Conservation (phyloP, 2,113 vertebrate species). For the Clarias macrocephalus region DNA sequence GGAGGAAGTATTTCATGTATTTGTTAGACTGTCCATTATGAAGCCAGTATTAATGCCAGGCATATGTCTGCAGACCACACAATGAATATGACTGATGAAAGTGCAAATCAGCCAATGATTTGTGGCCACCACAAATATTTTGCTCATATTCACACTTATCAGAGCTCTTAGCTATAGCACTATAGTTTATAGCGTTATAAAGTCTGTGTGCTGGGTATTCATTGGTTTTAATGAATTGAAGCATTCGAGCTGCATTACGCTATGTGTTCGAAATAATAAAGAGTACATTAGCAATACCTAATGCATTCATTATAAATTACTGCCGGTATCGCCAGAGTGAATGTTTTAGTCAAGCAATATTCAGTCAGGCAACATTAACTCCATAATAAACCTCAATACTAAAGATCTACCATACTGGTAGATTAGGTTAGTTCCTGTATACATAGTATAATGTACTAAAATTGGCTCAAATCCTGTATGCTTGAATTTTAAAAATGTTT, state of each 20-base stretch:
- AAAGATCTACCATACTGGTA: background rate
- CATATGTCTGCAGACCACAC: constrained; percentile 31
- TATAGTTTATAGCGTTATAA: background rate
- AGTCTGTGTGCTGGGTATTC: background rate
- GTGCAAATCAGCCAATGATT: constrained; percentile 51
- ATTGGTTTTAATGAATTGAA: constrained; percentile 18
- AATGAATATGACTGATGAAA: constrained; percentile 49
- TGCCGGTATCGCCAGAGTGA: background rate
- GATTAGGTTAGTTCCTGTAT: background rate
- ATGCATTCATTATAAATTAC: constrained; percentile 14
- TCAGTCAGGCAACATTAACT: constrained; percentile 8
- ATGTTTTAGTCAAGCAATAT: background rate
- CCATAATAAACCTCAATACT: background rate
- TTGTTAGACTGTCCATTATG: constrained; percentile 55
- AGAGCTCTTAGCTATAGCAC: constrained; percentile 5
- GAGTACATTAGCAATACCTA: constrained; percentile 15
- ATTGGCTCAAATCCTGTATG: background rate
- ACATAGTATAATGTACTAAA: background rate
- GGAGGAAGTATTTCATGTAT: constrained; percentile 43
- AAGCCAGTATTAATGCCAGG: constrained; percentile 52
- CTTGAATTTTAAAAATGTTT: background rate
- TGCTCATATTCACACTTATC: constrained; percentile 3
- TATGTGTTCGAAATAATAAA: constrained; percentile 4
- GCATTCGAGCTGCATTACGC: background rate
- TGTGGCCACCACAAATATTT: constrained; percentile 12